Conservation (phyloP, 2,113 vertebrate genomes). For the Leucosticte australis region DNA sequence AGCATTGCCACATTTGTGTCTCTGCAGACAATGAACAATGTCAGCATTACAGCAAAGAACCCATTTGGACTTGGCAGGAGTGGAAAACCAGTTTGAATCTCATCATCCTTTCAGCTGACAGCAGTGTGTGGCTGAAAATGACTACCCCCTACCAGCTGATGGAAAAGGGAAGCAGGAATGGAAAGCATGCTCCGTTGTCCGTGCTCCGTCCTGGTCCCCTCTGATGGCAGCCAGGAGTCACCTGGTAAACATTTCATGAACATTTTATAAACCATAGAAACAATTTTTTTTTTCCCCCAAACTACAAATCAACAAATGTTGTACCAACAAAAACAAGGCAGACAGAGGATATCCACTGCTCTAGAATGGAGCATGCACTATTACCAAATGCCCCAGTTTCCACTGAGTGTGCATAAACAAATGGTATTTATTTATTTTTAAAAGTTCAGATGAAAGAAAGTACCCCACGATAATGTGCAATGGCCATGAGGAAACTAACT, state of each 20-base stretch:
- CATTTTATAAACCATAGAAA: neutral
- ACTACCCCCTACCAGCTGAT: neutral
- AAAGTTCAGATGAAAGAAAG: neutral
- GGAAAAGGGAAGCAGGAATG: neutral
- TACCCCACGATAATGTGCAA: neutral
- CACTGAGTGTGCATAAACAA: neutral
- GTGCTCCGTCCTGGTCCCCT: neutral
- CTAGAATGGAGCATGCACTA: accelerated
- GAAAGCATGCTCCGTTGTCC: neutral
- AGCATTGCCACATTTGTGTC: neutral
- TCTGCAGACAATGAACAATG: neutral
- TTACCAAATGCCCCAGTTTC: neutral
- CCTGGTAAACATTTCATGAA: neutral
- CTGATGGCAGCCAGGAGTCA: neutral
- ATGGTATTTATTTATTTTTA: neutral
- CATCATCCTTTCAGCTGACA: neutral
- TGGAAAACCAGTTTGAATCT: neutral
- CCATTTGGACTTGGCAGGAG: neutral
- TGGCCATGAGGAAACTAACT: neutral
- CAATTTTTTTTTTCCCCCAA: neutral
- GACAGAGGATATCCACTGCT: neutral
- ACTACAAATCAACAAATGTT: neutral
- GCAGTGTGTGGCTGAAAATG: neutral
- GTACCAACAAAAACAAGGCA: neutral
- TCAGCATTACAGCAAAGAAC: neutral